A percentile compares a stretch with the other conserved stretches of the same genome.
Evolutionary conservation across 2,797 vertebrate species (phyloP).

Genomic region (Ficedula albicollis): DNA sequence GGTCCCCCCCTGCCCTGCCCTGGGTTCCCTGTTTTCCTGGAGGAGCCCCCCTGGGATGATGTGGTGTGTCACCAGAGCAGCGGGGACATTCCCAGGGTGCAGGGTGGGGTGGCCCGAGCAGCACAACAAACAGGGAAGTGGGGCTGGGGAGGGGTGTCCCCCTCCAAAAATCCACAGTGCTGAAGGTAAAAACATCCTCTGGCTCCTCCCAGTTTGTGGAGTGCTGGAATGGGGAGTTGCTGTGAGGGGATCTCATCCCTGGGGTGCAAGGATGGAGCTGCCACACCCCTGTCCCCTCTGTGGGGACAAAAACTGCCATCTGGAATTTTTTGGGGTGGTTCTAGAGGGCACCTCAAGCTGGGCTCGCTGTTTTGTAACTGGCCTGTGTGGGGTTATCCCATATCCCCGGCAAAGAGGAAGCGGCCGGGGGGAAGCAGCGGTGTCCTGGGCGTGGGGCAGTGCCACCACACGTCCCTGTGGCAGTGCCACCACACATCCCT

Average conservation of each 20-base stretch:
- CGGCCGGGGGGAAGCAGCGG: not conserved
- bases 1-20: not conserved
- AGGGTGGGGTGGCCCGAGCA: not conserved
- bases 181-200: not conserved
- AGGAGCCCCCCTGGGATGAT: not conserved
- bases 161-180: not conserved
- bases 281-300: not conserved
- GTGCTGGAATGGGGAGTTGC: not conserved
- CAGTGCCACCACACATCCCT: too few species aligned
- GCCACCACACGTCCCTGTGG: not conserved
- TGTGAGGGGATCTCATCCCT: not conserved
- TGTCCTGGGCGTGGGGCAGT: not conserved
- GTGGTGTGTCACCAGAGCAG: not conserved
- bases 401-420: not conserved
- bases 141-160: not conserved
- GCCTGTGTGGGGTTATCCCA: not conserved
- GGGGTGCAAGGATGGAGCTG: not conserved
- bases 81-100: not conserved
- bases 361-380: not conserved
- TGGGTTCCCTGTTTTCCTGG: not conserved
- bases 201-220: rapidly evolving
- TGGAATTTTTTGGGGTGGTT: not conserved
- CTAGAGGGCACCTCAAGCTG: not conserved
- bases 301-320: not conserved
- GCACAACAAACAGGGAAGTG: not conserved